Base-by-base conservation (phyloP, 2,797 vertebrate genomes). In the Australoheros facetus region DNA sequence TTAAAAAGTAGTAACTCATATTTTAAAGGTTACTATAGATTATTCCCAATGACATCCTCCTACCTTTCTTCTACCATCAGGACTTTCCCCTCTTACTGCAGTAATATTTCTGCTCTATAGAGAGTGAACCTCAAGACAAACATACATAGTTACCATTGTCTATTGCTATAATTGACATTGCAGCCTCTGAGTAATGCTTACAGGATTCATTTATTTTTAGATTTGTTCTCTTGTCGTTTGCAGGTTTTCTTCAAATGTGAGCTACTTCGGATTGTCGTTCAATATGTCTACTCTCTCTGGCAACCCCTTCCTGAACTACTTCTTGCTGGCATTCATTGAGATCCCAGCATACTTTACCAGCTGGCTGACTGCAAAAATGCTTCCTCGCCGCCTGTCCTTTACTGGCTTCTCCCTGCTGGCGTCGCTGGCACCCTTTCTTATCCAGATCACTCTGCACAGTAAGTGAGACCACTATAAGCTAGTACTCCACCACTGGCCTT, bases 191-290 rank as follows among this genome's bases (percentile, higher is more conserved):
- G 16, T 0, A 0, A 66, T 66, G 8, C 9, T 66, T 11, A 66
- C 62, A 48, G 39, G 39, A 66, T 66, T 66, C 4, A 12, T 7
- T 45, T 64, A 28, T 28, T 34, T 60, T 28, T 6, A 45, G 13
- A 55, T 16, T 56, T 12, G 2, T 39, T 83, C 6, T 87, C 1
- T 56, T 78, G 14, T 77, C 75, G 13, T 77, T 82, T 75, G 19
- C 80, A 92, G 92, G 92, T 90, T 92, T 80, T 86, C 87, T 8
- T 1, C 14, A 1, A 73, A 5, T 9, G 0, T 91, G 1, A 74
- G 78, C 54, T 89, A 85, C 60, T 91, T 89, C 48, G 83, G 90
- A 34, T 13, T 92, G 58, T 86, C 85, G 4, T 93, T 93, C 75
- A 92, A 84, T 69, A 74, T 73, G 73, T 87, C 91, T 0, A 5